Evolutionary conservation across 2,797 vertebrate species (phyloP), one percentile per base, ranked within the genome.

Genomic region (Sarcophilus harrisii): DNA sequence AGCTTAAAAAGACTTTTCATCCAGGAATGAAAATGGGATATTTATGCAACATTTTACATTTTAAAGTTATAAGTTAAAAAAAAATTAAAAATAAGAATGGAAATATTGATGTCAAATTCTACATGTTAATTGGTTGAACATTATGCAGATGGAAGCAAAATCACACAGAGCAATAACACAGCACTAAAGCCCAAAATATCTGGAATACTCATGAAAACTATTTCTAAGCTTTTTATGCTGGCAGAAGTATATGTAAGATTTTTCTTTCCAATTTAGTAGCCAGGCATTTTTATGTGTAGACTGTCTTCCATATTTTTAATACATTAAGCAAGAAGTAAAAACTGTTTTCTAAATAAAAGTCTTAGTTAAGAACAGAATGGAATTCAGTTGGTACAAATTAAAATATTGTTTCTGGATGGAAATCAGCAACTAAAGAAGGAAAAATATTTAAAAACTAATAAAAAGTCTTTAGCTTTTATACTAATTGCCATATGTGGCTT

Each of bases 51-150:
- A 93, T 28, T 58, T 91, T 30, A 54, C 21, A 96, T 66, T 94
- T 81, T 96, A 93, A 32, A 96, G 95, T 96, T 62, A 24, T 38
- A 94, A 95, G 95, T 91, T 30, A 73, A 66, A 58, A 94, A 62
- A 96, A 95, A 0, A 59, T 5, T 59, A 59, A 38, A 38, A n/a
- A 5, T 73, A 73, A 81, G 66, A 81, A 81, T 66, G 66, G 38
- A 81, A 81, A 30, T 81, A 45, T 3, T 1, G 3, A 45, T 45
- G 21, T 45, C 45, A 3, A 30, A 16, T 18, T 81, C 45, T 45
- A 81, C 21, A 38, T 1, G 2, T 45, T 81, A 81, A 81, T 10
- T 81, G 38, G 38, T 4, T 87, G 21, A 87, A 87, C 38, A 49
- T 87, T 87, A 81, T 81, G 38, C 21, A 87, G 38, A 49, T 49